These are phyloP conservation scores for Caenorhabditis wallacei DNA, from an alignment of 2,888 invertebrate genomes.

Conservation along the genomic window DNA sequence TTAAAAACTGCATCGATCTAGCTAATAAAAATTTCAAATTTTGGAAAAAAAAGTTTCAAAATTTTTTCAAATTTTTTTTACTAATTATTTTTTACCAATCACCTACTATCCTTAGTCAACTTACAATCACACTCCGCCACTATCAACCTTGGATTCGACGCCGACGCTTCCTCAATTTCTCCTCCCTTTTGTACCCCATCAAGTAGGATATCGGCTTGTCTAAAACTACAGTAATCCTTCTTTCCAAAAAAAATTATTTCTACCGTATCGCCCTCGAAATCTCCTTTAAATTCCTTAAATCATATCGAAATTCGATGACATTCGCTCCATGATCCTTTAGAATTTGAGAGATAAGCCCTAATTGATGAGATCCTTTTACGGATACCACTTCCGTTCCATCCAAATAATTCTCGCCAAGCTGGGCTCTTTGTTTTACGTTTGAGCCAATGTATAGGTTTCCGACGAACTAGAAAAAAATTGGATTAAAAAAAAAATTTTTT, in stretches of 20 bases:
- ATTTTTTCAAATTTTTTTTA: too few species aligned
- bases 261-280: constrained; percentile 40
- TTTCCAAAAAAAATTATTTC: not conserved
- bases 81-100: too few species aligned
- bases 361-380: constrained; percentile 36
- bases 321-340: constrained; percentile 57
- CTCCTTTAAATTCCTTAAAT: not conserved
- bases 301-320: constrained; percentile 36
- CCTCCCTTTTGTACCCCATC: constrained; percentile 62
- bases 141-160: constrained; percentile 44
- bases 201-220: constrained; percentile 50
- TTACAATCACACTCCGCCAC: constrained; percentile 65
- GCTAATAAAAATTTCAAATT: not conserved
- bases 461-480: constrained; percentile 48
- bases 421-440: constrained; percentile 55
- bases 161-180: constrained; percentile 56
- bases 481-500: too few species aligned
- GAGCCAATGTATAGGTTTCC: constrained; percentile 61
- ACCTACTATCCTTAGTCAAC: too few species aligned
- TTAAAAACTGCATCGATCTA: too few species aligned
- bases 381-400: constrained; percentile 51
- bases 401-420: constrained; percentile 58
- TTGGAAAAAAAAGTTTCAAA: not conserved
- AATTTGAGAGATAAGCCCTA: constrained; percentile 44
- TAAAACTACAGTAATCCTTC: not conserved